Evolutionary conservation across 2,113 vertebrate genomes (phyloP), one percentile per base, ranked within the genome.

Genomic region (Triplophysa siluroides): DNA sequence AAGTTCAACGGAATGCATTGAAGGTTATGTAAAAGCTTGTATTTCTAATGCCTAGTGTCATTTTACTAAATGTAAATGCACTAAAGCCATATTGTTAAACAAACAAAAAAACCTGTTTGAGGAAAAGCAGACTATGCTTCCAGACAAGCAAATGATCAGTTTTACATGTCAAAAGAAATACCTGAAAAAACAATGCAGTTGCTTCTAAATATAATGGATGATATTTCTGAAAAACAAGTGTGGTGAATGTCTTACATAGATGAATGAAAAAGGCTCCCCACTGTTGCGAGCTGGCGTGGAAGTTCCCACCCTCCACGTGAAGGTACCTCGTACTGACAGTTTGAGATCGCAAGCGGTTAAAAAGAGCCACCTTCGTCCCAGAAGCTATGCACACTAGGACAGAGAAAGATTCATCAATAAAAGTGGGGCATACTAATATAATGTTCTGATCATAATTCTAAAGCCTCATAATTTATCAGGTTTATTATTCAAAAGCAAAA

Each of bases 181-280:
- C 6, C 6, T 19, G 18, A 56, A 58, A n/a, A 58, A 21, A 10
- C 18, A 8, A 56, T n/a, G 6, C 18, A 8, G 54, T n/a, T 56
- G 7, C 19, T 56, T 6, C 18, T 2, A 8, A 29, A 74, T 60
- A 16, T 38, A 38, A 38, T 18, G 38, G 5, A 26, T 21, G 18
- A n/a, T 7, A 23, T 11, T 19, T 21, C 18, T 23, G 8, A 38
- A 29, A 43, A 41, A 56, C 18, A 52, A 11, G 11, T n/a, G 13
- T 26, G 61, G 24, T 29, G 64, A 62, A 41, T 70, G 86, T 96
- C 97, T 96, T 88, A 99, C 97, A 89, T 77, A 99, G 95, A 88
- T 99, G 97, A 88, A 99, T 98, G 88, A 92, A 96, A 92, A 98
- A 99, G 1, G 97, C 97, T 76, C 97, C 97, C 97, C 97, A 99